phyloP scores from a whole-genome alignment of 2,888 invertebrate genomes.

The Rotaria socialis region DNA sequence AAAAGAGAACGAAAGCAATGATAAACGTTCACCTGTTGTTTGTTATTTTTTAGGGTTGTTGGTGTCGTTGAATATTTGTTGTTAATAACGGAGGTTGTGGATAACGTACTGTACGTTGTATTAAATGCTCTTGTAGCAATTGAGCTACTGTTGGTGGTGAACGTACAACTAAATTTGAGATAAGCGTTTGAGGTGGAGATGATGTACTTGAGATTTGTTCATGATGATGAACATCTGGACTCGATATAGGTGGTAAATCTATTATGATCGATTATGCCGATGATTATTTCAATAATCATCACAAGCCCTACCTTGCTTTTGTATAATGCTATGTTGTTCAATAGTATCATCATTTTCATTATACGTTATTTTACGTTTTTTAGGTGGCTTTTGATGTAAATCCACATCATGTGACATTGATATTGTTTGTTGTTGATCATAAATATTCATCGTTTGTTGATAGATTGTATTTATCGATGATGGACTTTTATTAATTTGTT shows the following conservation, averaged over 20 bases:
- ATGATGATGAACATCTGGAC: slow-evolving; percentile 20
- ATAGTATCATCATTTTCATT: slow-evolving; percentile 7
- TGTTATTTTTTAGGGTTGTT: neutral
- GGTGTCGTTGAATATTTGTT: slow-evolving; percentile 15
- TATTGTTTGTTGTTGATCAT: neutral
- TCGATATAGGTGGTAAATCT: neutral
- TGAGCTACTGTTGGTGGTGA: slow-evolving; percentile 1
- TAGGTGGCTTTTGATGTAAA: slow-evolving; percentile 10
- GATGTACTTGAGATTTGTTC: slow-evolving; percentile 9
- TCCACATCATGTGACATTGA: neutral
- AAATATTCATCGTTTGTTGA: slow-evolving; percentile 7
- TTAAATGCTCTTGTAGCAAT: slow-evolving; percentile 2
- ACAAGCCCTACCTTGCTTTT: neutral
- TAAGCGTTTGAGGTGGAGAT: neutral
- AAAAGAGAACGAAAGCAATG: neutral
- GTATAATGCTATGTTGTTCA: neutral
- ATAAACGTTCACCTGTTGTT: neutral
- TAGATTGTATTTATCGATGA: neutral
- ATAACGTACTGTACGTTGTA: slow-evolving; percentile 12
- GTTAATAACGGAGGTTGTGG: neutral
- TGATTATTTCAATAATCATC: neutral
- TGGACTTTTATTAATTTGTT: neutral
- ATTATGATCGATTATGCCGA: neutral
- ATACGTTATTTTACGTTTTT: slow-evolving; percentile 14
- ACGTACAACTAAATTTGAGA: slow-evolving; percentile 18